phyloP scores from a whole-genome alignment of 1,140 invertebrate species.

The Drosophila teissieri region DNA sequence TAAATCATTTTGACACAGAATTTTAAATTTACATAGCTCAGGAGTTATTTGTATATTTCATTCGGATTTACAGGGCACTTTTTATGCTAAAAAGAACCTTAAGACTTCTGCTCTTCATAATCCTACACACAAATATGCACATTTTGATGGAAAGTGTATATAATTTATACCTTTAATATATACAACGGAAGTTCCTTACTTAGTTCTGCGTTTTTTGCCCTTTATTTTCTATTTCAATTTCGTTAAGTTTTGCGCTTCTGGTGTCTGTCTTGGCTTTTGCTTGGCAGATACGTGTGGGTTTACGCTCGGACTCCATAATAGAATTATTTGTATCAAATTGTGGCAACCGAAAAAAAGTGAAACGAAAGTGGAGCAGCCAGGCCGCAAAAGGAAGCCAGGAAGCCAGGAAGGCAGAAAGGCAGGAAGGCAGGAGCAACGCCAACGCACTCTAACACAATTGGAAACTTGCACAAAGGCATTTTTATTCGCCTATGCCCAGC shows the following conservation, averaged over 20 bases:
- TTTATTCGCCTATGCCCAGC: conserved; percentile 47
- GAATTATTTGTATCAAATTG: conserved; percentile 78
- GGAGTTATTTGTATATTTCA: not conserved
- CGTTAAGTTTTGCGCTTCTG: conserved; percentile 49
- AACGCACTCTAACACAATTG: conserved; percentile 69
- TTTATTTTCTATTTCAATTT: conserved; percentile 61
- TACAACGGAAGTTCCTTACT: not conserved
- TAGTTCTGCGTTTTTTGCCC: conserved; percentile 16
- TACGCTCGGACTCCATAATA: conserved; percentile 61
- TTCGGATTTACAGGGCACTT: too few relatives aligned
- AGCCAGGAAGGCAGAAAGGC: not conserved
- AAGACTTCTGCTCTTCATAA: not conserved
- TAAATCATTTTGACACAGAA: not conserved
- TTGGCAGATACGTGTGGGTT: conserved; percentile 49
- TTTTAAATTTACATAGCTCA: not conserved
- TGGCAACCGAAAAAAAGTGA: conserved; percentile 55
- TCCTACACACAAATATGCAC: not conserved
- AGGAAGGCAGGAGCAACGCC: not conserved
- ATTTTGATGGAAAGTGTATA: too few relatives aligned
- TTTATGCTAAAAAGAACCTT: too few relatives aligned
- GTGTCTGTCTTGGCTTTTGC: conserved; percentile 18
- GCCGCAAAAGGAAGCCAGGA: too few relatives aligned
- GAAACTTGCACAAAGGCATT: conserved; percentile 66
- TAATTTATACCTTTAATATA: not conserved
- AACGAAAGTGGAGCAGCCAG: conserved; percentile 54